Conservation (phyloP, 2,113 vertebrate genomes). For the Brachirus orientalis region DNA sequence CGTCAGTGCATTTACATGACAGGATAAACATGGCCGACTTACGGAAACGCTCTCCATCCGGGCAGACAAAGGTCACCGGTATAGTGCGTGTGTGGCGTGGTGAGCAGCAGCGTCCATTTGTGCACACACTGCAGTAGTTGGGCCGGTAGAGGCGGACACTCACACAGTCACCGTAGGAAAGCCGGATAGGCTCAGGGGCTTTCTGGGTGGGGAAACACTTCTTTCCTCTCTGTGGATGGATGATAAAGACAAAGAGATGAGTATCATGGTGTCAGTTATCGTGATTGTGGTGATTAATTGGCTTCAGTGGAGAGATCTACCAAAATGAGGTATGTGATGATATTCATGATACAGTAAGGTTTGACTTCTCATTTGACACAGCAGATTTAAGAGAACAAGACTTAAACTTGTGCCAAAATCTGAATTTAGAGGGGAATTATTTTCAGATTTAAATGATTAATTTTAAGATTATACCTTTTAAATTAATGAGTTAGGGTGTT, state of each 20-base stretch:
- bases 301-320: neutral
- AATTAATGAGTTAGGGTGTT: constrained; percentile 19
- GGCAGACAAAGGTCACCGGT: constrained; percentile 80
- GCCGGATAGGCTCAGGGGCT: constrained; percentile 67
- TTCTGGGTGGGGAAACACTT: constrained; percentile 81
- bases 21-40: constrained; percentile 84
- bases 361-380: constrained; percentile 18
- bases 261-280: neutral
- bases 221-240: constrained; percentile 74
- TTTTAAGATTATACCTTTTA: constrained; percentile 38
- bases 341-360: constrained; percentile 2
- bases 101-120: constrained; percentile 81
- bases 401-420: constrained; percentile 29
- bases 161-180: constrained; percentile 80
- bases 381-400: constrained; percentile 35
- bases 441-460: constrained; percentile 37
- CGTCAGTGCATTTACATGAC: constrained; percentile 81
- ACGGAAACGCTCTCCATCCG: constrained; percentile 76
- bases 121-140: constrained; percentile 82
- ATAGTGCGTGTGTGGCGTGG: constrained; percentile 81
- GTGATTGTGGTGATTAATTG: neutral
- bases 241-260: constrained; percentile 11
- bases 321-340: neutral
- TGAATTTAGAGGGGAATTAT: constrained; percentile 26
- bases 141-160: constrained; percentile 81